These are phyloP conservation scores for Protophormia terraenovae DNA, from an alignment of 2,888 invertebrate species.

Conservation along the genomic window DNA sequence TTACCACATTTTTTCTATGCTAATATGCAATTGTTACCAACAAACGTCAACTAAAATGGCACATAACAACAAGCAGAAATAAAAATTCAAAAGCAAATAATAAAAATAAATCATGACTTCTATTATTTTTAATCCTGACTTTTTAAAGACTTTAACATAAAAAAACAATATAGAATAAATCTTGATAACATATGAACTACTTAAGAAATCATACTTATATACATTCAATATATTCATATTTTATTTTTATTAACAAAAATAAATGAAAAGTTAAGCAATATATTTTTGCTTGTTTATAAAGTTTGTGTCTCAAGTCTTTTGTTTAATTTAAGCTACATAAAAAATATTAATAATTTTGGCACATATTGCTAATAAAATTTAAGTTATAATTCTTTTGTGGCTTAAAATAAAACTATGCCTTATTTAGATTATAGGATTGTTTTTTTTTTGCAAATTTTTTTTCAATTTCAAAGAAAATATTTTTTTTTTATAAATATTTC, in stretches of 20 bases:
- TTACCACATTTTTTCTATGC: constrained; percentile 52
- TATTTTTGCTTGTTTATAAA: not conserved
- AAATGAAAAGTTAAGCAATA: no score
- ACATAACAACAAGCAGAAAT: not conserved
- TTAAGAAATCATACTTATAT: not conserved
- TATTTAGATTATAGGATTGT: not conserved
- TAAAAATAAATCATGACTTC: constrained; percentile 31
- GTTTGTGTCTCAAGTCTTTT: constrained; percentile 17
- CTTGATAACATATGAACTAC: constrained; percentile 1
- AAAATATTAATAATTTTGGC: not conserved
- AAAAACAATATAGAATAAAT: not conserved
- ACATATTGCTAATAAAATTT: no score
- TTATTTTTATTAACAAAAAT: no score
- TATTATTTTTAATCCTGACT: not conserved
- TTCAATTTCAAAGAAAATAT: no score
- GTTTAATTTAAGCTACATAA: no score
- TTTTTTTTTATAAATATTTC: no score
- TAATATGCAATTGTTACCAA: constrained; percentile 9
- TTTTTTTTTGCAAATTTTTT: no score
- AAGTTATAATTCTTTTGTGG: not conserved
- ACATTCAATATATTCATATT: no score
- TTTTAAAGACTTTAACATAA: not conserved
- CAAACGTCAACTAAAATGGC: not conserved
- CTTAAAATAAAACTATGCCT: not conserved
- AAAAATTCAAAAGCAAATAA: not conserved